Base-by-base conservation (phyloP, 2,797 vertebrate genomes). In the Paratrypauchen microcephalus region DNA sequence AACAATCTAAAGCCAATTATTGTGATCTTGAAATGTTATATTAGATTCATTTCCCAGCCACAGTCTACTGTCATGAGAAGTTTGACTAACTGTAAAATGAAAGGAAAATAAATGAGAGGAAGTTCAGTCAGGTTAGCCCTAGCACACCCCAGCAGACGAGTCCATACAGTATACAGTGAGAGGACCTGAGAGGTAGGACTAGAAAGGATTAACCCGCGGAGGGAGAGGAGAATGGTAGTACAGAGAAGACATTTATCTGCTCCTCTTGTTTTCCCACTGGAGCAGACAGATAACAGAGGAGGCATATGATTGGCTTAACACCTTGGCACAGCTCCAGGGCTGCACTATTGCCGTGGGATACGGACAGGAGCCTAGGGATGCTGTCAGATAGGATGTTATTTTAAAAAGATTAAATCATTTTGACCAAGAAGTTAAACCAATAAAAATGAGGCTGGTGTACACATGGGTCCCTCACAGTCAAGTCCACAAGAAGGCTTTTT, bases 211-310 rank as follows among this genome's bases (percentile, higher is more conserved):
- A 85, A 85, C 80, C 77, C 68, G 72, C 76, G 75, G 74, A 79
- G 76, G 78, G 76, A 78, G 73, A 75, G 76, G 76, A 79, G 76
- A 78, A 70, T n/a, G 50, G 77, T 81, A 75, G 70, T 75, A 85
- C 56, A 83, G 59, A 86, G 87, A 83, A 80, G 69, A 81, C 77
- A 83, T 87, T 85, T 87, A 87, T 88, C 84, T 80, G 79, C 80
- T 78, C 69, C 71, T 79, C 80, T 86, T 83, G 84, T 89, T 88
- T 84, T 75, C 82, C 79, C 87, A 65, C 67, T 57, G 77, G 84
- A 86, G 77, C 83, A 71, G 81, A 78, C 73, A 76, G 89, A 89
- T 89, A 89, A 89, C 78, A 77, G 66, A 79, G 85, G 70, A 66
- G 23, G 71, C 59, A 63, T 83, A 72, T 83, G 87, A 89, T 87